phyloP scores from a whole-genome alignment of 2,113 vertebrate species.

The Octodon degus region DNA sequence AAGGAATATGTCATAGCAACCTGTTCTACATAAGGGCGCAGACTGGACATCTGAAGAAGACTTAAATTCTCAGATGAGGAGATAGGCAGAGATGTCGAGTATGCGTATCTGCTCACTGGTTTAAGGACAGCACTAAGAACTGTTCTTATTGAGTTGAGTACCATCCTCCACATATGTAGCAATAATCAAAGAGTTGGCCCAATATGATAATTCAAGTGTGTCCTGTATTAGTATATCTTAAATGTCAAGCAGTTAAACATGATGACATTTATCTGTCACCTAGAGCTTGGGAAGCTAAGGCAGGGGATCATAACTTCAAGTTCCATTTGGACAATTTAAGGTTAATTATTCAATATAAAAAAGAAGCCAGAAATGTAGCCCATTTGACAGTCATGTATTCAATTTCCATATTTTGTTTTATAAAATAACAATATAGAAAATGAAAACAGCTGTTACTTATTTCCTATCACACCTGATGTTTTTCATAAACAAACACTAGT shows the following conservation, averaged over 20 bases:
- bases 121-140: background rate
- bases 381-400: background rate
- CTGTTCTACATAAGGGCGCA: background rate
- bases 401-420: background rate
- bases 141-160: background rate
- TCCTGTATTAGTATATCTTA: background rate
- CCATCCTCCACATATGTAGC: background rate
- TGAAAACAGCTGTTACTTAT: background rate
- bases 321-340: background rate
- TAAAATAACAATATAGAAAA: background rate
- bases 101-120: background rate
- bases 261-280: background rate
- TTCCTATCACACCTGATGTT: background rate
- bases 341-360: background rate
- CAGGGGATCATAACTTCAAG: background rate
- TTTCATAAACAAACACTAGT: background rate
- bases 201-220: background rate
- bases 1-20: background rate
- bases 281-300: background rate
- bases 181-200: background rate
- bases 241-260: background rate
- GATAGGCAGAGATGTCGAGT: too few species aligned
- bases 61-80: background rate
- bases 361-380: background rate
- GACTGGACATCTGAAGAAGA: background rate